Evolutionary conservation across 2,888 invertebrate genomes (phyloP).

Genomic region (Rhopalosiphum nymphaeae): DNA sequence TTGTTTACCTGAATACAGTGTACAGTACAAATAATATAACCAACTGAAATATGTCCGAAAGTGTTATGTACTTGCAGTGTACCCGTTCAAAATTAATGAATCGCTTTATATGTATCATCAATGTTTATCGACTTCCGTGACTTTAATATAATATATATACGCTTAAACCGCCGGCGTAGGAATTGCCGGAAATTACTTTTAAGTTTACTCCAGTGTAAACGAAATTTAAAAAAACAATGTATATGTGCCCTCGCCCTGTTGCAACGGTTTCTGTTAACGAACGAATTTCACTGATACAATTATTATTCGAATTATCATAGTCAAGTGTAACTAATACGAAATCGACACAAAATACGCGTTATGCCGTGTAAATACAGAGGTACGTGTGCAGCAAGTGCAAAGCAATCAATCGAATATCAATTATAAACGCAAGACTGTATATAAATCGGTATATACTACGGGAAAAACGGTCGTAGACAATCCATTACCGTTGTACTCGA

Average conservation of each 20-base stretch:
- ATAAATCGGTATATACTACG: not conserved
- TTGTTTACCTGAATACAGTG: not conserved
- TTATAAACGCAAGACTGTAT: not conserved
- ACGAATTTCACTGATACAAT: not conserved
- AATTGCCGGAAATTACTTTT: slow-evolving; percentile 51
- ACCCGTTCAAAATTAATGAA: not conserved
- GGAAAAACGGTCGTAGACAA: slow-evolving; percentile 23
- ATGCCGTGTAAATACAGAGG: not conserved
- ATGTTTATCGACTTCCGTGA: slow-evolving; percentile 35
- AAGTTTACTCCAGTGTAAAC: slow-evolving; percentile 46
- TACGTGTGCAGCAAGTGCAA: no score
- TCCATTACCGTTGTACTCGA: slow-evolving; percentile 37
- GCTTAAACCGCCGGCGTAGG: no score
- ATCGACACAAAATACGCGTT: not conserved
- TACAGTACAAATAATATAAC: not conserved
- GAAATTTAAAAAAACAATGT: slow-evolving; percentile 24
- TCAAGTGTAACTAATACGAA: not conserved
- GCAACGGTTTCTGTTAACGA: not conserved
- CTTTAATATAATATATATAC: not conserved
- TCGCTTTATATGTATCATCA: slow-evolving; percentile 29
- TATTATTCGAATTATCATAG: not conserved
- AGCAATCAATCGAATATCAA: slow-evolving; percentile 39
- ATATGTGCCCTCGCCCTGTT: not conserved
- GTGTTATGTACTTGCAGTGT: not conserved
- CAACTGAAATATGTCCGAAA: not conserved